Evolutionary conservation across 2,797 vertebrate genomes (phyloP).

Genomic region (Amblyopsis hoosieri): DNA sequence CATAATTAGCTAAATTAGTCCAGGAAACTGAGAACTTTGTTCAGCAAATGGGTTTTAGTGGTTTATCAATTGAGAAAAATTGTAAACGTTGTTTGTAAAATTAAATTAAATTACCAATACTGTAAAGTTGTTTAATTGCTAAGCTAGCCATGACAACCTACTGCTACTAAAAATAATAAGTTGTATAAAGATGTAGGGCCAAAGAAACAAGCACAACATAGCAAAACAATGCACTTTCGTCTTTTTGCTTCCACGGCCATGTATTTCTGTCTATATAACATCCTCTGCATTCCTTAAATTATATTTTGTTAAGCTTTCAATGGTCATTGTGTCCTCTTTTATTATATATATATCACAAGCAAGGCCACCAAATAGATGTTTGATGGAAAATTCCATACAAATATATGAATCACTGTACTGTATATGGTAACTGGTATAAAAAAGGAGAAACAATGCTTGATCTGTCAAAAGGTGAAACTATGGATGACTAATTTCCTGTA

Average conservation of each 20-base stretch:
- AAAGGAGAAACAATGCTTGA: too few species aligned
- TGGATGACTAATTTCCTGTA: too few species aligned
- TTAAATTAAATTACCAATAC: too few species aligned
- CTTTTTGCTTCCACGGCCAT: slow-evolving; percentile 25
- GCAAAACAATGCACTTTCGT: slow-evolving; percentile 29
- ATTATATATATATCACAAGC: slow-evolving; percentile 30
- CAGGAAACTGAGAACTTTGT: too few species aligned
- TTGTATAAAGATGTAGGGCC: slow-evolving; percentile 2
- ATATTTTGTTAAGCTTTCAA: slow-evolving; percentile 31
- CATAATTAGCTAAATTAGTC: too few species aligned
- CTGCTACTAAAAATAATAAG: background rate
- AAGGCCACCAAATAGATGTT: slow-evolving; percentile 16
- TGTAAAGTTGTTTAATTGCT: too few species aligned
- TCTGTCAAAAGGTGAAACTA: too few species aligned
- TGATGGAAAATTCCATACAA: slow-evolving; percentile 7
- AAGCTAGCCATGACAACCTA: background rate
- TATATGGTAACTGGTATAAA: too few species aligned
- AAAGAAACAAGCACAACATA: slow-evolving; percentile 19
- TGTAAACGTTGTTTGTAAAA: too few species aligned
- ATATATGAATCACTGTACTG: slow-evolving; percentile 36
- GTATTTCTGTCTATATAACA: slow-evolving; percentile 30
- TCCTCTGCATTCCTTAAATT: slow-evolving; percentile 31
- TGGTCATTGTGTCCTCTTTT: slow-evolving; percentile 36
- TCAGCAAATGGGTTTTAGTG: too few species aligned
- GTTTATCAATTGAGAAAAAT: too few species aligned